Percentiles rank a stretch among this genome's conserved stretches.
Conservation (phyloP, 2,113 vertebrate species). For the Ariopsis seemanni region DNA sequence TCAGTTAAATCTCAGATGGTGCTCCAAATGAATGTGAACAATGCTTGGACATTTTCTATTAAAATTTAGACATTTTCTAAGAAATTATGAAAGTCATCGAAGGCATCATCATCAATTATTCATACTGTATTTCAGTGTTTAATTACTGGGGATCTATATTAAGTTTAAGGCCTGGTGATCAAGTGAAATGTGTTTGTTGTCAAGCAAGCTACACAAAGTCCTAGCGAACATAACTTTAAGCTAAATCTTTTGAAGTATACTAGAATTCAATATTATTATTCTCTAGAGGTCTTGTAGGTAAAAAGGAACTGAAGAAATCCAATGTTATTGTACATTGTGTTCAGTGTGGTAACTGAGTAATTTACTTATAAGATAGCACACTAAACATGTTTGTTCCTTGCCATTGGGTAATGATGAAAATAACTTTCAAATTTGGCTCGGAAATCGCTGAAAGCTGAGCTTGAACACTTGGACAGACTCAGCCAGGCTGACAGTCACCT, state of each 20-base stretch:
- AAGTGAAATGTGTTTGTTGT: neutral
- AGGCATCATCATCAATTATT: neutral
- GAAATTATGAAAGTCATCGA: neutral
- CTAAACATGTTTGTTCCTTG: neutral
- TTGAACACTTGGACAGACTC: slow-evolving; percentile 19
- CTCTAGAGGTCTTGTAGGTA: neutral
- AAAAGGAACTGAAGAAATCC: neutral
- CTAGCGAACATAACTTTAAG: neutral
- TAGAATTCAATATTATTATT: neutral
- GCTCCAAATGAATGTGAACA: neutral
- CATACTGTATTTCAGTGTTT: neutral
- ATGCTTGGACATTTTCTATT: neutral
- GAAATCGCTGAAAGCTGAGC: slow-evolving; percentile 1
- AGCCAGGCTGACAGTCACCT: slow-evolving; percentile 23
- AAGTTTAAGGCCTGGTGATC: neutral
- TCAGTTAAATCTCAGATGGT: neutral
- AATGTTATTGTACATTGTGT: neutral
- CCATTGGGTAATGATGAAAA: neutral
- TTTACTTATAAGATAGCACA: neutral
- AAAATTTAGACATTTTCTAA: neutral
- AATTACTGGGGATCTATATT: neutral
- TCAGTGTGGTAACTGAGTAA: neutral
- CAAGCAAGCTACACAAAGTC: neutral
- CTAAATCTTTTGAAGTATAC: neutral
- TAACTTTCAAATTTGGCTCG: neutral